These are phyloP conservation scores for Watsonalla cultraria DNA, from an alignment of 2,888 invertebrate species.

Conservation along the genomic window DNA sequence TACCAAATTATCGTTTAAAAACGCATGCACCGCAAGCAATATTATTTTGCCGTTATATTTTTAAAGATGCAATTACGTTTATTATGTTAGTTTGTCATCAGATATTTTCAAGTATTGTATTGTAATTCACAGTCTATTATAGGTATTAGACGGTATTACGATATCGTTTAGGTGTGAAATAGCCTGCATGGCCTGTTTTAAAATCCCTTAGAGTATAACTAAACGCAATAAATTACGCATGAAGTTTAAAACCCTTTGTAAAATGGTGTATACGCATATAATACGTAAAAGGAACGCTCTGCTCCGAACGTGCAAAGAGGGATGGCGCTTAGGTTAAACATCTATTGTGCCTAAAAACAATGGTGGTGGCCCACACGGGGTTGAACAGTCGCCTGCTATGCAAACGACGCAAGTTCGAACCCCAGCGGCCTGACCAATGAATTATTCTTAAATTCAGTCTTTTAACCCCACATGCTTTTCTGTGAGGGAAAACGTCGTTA, in stretches of 20 bases:
- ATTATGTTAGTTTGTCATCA: background rate
- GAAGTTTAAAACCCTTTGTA: background rate
- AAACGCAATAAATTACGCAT: background rate
- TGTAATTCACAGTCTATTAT: background rate
- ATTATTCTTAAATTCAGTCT: too few relatives aligned
- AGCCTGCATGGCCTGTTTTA: background rate
- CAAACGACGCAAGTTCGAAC: background rate
- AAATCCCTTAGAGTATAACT: background rate
- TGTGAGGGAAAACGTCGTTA: too few relatives aligned
- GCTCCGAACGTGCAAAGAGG: too few relatives aligned
- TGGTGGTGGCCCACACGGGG: background rate
- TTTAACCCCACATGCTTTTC: too few relatives aligned
- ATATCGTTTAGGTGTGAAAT: background rate
- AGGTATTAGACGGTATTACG: background rate
- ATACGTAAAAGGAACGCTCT: background rate
- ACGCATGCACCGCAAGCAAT: background rate
- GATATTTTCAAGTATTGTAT: background rate
- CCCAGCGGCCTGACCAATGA: too few relatives aligned
- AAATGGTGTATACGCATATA: background rate
- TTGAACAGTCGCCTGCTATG: background rate
- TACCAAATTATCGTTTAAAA: background rate
- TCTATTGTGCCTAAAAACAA: background rate
- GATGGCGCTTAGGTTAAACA: background rate
- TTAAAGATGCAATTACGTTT: background rate
- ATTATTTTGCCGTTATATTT: background rate